A percentile compares a stretch with the other conserved stretches of the same genome.
These are phyloP conservation scores for Phrynocephalus vlangalii DNA, from an alignment of 2,797 vertebrate genomes.

Conservation along the genomic window DNA sequence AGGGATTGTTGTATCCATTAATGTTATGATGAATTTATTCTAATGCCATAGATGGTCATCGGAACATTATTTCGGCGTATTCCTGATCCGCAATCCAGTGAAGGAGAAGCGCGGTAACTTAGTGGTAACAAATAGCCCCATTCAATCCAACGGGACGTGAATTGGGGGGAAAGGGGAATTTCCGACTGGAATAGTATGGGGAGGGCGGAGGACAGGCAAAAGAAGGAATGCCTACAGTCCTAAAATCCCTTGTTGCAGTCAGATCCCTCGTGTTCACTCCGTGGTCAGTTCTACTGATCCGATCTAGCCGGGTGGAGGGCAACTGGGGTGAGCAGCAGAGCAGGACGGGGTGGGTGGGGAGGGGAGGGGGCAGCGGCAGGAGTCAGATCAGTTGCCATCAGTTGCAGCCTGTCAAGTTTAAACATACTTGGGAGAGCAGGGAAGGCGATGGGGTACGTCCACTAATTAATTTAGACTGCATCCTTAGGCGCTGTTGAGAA, in stretches of 20 bases:
- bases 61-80: neutral
- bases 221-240: too few species aligned
- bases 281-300: too few species aligned
- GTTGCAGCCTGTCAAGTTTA: neutral
- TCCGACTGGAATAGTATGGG: neutral
- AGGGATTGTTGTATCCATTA: neutral
- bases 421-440: neutral
- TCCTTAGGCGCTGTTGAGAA: too few species aligned
- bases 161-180: neutral
- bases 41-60: neutral
- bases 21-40: neutral
- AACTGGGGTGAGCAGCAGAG: neutral
- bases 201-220: neutral
- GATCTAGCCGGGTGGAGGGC: too few species aligned
- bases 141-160: neutral
- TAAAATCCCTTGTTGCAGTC: neutral
- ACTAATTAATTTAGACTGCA: neutral
- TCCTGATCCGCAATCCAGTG: neutral
- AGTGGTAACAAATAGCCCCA: neutral
- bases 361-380: neutral
- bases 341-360: too few species aligned
- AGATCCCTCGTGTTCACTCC: too few species aligned
- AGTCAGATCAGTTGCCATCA: neutral
- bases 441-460: neutral
- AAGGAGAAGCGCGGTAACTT: neutral